phyloP scores from a whole-genome alignment of 2,797 vertebrate genomes.

The Momotus momota region DNA sequence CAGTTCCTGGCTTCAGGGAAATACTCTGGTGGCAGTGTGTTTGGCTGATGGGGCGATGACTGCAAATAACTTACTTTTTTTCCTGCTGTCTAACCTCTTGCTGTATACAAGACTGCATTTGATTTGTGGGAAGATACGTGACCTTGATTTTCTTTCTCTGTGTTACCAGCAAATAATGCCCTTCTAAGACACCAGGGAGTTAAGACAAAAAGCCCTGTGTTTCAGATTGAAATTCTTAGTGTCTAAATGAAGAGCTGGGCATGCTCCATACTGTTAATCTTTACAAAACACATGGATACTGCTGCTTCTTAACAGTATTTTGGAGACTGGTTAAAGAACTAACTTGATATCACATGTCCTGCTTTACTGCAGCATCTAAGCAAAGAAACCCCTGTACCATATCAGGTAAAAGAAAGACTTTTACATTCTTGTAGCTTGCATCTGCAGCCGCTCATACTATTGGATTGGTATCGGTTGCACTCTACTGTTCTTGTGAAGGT shows the following conservation, averaged over 20 bases:
- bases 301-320: neutral
- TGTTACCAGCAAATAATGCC: neutral
- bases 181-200: neutral
- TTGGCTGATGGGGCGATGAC: neutral
- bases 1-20: neutral
- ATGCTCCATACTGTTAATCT: neutral
- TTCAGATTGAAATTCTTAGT: neutral
- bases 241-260: neutral
- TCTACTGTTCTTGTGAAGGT: neutral
- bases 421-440: neutral
- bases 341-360: neutral
- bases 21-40: neutral
- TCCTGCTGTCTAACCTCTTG: neutral
- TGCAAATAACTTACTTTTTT: slow-evolving; percentile 3
- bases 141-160: neutral
- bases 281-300: neutral
- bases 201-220: neutral
- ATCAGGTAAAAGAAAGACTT: neutral
- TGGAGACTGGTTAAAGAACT: neutral
- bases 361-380: neutral
- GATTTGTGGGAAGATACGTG: neutral
- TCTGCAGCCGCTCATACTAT: neutral
- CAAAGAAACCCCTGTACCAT: neutral
- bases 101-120: neutral
- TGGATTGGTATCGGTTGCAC: neutral